These are phyloP conservation scores for Psittacara wagleri DNA, from an alignment of 2,113 vertebrate species.

Conservation along the genomic window DNA sequence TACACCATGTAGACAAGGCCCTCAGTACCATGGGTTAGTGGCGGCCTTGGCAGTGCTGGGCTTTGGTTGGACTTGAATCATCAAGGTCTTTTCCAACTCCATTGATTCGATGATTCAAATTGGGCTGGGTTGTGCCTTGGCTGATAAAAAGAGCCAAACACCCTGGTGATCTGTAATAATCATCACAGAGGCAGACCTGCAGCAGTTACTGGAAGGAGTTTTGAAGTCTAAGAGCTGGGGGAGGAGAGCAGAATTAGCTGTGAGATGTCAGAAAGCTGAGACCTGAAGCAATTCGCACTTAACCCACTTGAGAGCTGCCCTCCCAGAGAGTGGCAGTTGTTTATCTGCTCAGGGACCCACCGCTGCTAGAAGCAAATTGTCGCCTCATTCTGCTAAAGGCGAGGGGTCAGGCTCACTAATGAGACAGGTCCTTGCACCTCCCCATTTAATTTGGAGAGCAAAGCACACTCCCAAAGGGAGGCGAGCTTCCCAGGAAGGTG, in stretches of 20 bases:
- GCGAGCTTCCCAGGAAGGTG: not conserved
- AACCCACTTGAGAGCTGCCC: not conserved
- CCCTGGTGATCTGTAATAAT: accelerated
- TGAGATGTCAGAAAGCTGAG: not conserved
- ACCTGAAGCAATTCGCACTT: not conserved
- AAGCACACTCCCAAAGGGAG: not conserved
- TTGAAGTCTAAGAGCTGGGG: not conserved
- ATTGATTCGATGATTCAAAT: not conserved
- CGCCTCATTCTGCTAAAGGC: not conserved
- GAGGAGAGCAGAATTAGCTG: not conserved
- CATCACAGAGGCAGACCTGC: accelerated
- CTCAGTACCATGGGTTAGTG: not conserved
- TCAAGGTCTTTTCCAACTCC: not conserved
- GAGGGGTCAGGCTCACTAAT: not conserved
- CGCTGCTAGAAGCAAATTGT: not conserved
- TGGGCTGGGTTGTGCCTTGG: not conserved
- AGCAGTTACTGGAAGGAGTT: not conserved
- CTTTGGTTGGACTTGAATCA: not conserved
- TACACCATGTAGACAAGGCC: accelerated
- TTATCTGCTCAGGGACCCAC: not conserved
- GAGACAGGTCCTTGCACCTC: not conserved
- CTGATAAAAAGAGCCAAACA: not conserved
- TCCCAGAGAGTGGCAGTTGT: not conserved
- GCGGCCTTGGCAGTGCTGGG: not conserved
- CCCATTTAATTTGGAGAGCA: not conserved